Conservation (phyloP, 2,888 invertebrate species). For the Brenthis ino region DNA sequence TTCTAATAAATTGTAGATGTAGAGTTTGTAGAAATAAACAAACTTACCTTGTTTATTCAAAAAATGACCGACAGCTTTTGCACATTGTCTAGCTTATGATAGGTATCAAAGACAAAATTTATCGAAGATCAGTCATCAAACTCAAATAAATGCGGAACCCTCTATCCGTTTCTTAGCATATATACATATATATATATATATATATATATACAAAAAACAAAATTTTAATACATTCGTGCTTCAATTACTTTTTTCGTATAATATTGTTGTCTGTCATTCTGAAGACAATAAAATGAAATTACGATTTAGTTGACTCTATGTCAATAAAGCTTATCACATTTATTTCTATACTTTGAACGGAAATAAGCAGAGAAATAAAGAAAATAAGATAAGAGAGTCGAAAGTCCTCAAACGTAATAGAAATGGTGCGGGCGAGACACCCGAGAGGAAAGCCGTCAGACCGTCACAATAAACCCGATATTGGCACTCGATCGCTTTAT, state of each 20-base stretch:
- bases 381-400: background rate
- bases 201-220: too few relatives aligned
- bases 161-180: too few relatives aligned
- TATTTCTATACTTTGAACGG: background rate
- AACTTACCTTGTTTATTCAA: background rate
- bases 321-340: background rate
- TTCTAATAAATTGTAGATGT: background rate
- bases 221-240: too few relatives aligned
- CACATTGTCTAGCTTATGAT: too few relatives aligned
- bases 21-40: background rate
- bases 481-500: slow-evolving; percentile 35
- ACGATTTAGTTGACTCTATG: too few relatives aligned
- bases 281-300: too few relatives aligned
- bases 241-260: too few relatives aligned
- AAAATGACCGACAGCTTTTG: background rate
- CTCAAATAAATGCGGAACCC: too few relatives aligned
- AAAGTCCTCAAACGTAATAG: slow-evolving; percentile 33
- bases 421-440: slow-evolving; percentile 31
- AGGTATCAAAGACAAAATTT: too few relatives aligned
- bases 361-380: slow-evolving; percentile 6
- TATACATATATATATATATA: too few relatives aligned
- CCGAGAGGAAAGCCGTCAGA: slow-evolving; percentile 29
- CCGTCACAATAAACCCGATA: slow-evolving; percentile 33
- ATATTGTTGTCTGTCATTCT: too few relatives aligned
- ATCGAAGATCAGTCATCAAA: too few relatives aligned